phyloP scores from a whole-genome alignment of 2,797 vertebrate genomes.

The Megalops cyprinoides region DNA sequence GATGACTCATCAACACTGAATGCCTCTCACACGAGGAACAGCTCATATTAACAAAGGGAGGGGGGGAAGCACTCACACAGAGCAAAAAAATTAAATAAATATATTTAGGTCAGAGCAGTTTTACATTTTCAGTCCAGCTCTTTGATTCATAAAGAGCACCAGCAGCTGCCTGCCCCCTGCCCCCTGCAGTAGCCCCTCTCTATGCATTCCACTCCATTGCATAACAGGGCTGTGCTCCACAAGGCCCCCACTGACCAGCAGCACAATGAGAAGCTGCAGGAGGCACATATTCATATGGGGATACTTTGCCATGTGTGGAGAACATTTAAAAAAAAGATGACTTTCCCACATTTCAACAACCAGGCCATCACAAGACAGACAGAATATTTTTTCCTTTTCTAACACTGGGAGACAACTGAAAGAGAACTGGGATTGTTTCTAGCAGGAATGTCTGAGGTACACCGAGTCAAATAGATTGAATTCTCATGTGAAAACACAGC shows the following conservation, averaged over 20 bases:
- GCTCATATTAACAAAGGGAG: constrained; percentile 43
- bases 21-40: constrained; percentile 31
- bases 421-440: neutral
- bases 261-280: constrained; percentile 57
- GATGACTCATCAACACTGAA: constrained; percentile 66
- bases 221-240: constrained; percentile 51
- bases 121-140: constrained; percentile 54
- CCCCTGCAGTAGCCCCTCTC: constrained; percentile 26
- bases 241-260: constrained; percentile 46
- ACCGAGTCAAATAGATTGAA: neutral
- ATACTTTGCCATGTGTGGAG: constrained; percentile 59
- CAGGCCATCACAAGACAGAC: constrained; percentile 13
- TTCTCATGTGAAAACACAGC: neutral
- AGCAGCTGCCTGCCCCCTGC: constrained; percentile 48
- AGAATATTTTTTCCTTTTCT: neutral
- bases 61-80: constrained; percentile 12
- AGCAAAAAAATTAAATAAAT: constrained; percentile 43
- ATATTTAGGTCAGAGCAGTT: constrained; percentile 71
- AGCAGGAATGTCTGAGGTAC: neutral
- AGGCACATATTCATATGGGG: constrained; percentile 71
- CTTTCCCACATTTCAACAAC: constrained; percentile 47
- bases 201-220: too few relatives aligned
- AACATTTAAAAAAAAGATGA: constrained; percentile 32
- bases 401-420: neutral
- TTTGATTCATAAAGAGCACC: constrained; percentile 50